Evolutionary conservation across 2,113 vertebrate genomes (phyloP), one percentile per base, ranked within the genome.

Genomic region (Steatornis caripensis): DNA sequence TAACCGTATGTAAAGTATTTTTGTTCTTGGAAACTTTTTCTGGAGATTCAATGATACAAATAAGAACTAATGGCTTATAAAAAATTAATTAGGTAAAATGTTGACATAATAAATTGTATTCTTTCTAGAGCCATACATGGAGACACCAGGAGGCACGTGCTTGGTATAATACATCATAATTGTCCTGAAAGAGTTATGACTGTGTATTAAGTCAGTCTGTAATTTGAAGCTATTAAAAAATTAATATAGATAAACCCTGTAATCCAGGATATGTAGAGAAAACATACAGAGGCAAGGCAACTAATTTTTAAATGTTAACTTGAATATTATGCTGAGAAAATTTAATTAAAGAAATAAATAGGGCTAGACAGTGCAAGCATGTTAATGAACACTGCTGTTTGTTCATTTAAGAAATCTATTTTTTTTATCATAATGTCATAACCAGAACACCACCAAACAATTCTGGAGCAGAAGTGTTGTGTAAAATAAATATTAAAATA

Each of bases 181-280:
- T 80, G 54, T 87, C 78, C 58, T 70, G 58, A 91, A 92, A 84
- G 72, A 84, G 15, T 79, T 92, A 92, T 55, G 39, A 62, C 15
- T 85, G 12, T 45, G 20, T 45, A 37, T 80, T 65, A 58, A 26
- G 21, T 74, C 62, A 87, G 93, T 89, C 15, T 21, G 66, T 79
- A 93, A 85, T 51, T 70, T n/a, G 11, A 76, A 91, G 29, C 43
- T 93, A 91, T 92, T 75, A 82, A 91, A 93, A 94, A 83, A 19
- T 71, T 89, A 46, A 64, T 43, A 84, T 46, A 62, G 53, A 54
- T 76, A 90, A 85, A 77, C 8, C 37, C 15, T 74, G 17, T 74
- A 83, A 90, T 55, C 37, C 32, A 72, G 23, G 17, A 53, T 70
- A 65, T 54, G 32, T 46, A 66, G 22, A 77, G 36, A 80, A 91